Conservation (phyloP, 2,888 invertebrate species). For the Danaus chrysippus region DNA sequence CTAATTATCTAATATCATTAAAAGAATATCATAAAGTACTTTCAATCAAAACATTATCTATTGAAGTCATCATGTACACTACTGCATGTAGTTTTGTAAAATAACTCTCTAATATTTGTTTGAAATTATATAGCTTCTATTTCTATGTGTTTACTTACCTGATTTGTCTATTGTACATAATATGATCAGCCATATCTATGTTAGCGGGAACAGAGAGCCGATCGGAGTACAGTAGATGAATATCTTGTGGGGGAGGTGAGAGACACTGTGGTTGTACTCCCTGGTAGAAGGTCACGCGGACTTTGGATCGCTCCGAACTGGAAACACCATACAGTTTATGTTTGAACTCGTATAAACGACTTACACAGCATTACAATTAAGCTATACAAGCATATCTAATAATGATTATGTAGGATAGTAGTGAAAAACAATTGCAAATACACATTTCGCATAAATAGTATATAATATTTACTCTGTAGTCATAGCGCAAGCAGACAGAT, state of each 20-base stretch:
- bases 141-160: constrained; percentile 67
- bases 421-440: constrained; percentile 10
- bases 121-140: neutral
- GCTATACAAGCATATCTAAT: too few species aligned
- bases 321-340: constrained; percentile 41
- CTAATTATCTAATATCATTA: too few species aligned
- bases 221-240: constrained; percentile 64
- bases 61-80: too few species aligned
- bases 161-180: constrained; percentile 82
- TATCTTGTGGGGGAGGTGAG: constrained; percentile 78
- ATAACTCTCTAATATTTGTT: too few species aligned
- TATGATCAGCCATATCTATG: constrained; percentile 66
- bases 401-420: neutral
- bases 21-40: too few species aligned
- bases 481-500: constrained; percentile 30
- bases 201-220: constrained; percentile 69
- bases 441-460: constrained; percentile 24
- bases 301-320: constrained; percentile 88
- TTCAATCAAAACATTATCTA: too few species aligned
- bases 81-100: too few species aligned
- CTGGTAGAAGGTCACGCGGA: constrained; percentile 91
- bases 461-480: constrained; percentile 43
- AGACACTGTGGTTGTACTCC: constrained; percentile 87
- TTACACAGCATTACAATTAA: too few species aligned
- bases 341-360: too few species aligned